A percentile compares a stretch with the other conserved stretches of the same genome.
phyloP scores from a whole-genome alignment of 2,797 vertebrate species.

The Buphagus erythrorhynchus region DNA sequence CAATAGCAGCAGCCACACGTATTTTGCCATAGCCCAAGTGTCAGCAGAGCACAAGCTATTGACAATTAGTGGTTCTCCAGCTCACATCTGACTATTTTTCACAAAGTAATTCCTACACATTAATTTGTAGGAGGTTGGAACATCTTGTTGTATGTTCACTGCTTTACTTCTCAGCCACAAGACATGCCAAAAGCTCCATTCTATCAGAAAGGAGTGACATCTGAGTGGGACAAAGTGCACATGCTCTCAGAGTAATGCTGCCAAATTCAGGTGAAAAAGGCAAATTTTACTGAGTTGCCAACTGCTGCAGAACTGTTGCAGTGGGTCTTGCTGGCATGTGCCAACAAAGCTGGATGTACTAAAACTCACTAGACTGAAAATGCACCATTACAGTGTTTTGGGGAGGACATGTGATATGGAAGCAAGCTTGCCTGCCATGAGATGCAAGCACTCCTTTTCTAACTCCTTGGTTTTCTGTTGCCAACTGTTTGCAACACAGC shows the following conservation, averaged over 20 bases:
- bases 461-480: not conserved
- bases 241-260: not conserved
- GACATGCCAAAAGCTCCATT: fast-evolving
- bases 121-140: not conserved
- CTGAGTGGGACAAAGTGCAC: not conserved
- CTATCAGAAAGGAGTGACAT: not conserved
- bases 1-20: not conserved
- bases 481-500: fast-evolving
- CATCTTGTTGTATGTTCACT: not conserved
- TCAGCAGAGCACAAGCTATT: not conserved
- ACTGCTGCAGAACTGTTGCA: not conserved
- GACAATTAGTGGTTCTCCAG: not conserved
- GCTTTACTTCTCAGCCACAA: not conserved
- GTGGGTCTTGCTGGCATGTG: not conserved
- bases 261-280: not conserved
- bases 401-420: not conserved
- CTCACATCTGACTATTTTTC: not conserved
- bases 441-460: not conserved
- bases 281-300: not conserved
- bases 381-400: not conserved
- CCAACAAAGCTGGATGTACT: not conserved
- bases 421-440: not conserved
- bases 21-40: not conserved
- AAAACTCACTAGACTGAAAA: not conserved
- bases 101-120: not conserved